phyloP scores from a whole-genome alignment of 2,888 invertebrate genomes.

The Capitulum mitella region DNA sequence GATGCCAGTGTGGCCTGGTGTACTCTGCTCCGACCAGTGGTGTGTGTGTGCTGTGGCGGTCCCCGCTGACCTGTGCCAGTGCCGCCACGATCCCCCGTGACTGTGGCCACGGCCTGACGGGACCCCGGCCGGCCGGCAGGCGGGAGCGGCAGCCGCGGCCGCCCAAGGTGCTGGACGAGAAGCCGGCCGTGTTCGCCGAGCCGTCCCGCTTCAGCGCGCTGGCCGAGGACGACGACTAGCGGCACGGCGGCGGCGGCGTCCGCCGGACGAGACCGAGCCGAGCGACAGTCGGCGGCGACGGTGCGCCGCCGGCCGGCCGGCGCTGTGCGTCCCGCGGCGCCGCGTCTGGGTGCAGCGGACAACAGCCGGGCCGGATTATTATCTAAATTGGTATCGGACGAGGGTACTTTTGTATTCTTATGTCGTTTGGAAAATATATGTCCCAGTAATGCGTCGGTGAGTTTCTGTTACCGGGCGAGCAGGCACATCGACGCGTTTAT shows the following conservation, averaged over 20 bases:
- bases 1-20: too few species aligned
- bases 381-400: slow-evolving; percentile 17
- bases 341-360: not conserved
- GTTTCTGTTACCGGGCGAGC: too few species aligned
- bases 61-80: too few species aligned
- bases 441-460: too few species aligned
- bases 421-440: slow-evolving; percentile 39
- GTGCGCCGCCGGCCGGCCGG: not conserved
- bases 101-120: not conserved
- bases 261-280: not conserved
- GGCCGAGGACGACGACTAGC: not conserved
- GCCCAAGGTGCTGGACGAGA: not conserved
- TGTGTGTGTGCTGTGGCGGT: too few species aligned
- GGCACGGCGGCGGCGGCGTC: not conserved
- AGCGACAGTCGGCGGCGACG: not conserved
- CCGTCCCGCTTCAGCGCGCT: slow-evolving; percentile 8
- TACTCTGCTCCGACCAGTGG: too few species aligned
- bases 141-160: not conserved
- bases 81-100: too few species aligned
- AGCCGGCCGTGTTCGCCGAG: slow-evolving; percentile 5
- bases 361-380: not conserved
- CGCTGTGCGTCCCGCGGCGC: not conserved
- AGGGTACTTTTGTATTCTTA: slow-evolving; percentile 35
- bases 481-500: too few species aligned
- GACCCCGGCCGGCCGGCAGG: not conserved